These are phyloP conservation scores for Parauchenoglanis punctatus DNA, from an alignment of 2,797 vertebrate genomes.

Conservation along the genomic window DNA sequence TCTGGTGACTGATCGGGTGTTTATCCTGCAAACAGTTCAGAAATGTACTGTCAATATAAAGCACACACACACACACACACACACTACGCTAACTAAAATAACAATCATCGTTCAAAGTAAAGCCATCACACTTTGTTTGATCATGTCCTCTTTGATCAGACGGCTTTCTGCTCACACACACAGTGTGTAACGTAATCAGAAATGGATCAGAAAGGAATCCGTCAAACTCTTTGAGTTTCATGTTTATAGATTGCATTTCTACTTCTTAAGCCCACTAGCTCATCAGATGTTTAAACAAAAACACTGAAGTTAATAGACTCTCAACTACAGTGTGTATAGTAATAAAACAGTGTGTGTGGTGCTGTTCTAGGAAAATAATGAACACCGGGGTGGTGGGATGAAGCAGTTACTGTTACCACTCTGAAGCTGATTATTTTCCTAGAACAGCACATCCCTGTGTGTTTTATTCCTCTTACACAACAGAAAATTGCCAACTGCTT, in stretches of 20 bases:
- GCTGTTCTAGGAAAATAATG: not conserved
- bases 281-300: not conserved
- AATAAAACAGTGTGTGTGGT: not conserved
- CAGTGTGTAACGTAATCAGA: not conserved
- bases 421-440: not conserved
- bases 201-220: not conserved
- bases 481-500: not conserved
- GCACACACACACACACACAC: not conserved
- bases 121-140: not conserved
- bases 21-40: not conserved
- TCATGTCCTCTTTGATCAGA: not conserved
- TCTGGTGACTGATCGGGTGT: not conserved
- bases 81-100: too few species aligned
- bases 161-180: not conserved
- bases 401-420: too few species aligned
- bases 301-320: not conserved
- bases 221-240: not conserved
- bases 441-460: not conserved
- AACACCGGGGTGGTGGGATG: not conserved
- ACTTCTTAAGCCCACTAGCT: not conserved
- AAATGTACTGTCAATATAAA: not conserved
- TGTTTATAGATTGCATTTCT: not conserved
- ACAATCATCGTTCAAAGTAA: not conserved
- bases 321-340: not conserved
- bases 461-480: not conserved